Evolutionary conservation across 2,888 invertebrate species (phyloP).

Genomic region (Morinoia aosen): DNA sequence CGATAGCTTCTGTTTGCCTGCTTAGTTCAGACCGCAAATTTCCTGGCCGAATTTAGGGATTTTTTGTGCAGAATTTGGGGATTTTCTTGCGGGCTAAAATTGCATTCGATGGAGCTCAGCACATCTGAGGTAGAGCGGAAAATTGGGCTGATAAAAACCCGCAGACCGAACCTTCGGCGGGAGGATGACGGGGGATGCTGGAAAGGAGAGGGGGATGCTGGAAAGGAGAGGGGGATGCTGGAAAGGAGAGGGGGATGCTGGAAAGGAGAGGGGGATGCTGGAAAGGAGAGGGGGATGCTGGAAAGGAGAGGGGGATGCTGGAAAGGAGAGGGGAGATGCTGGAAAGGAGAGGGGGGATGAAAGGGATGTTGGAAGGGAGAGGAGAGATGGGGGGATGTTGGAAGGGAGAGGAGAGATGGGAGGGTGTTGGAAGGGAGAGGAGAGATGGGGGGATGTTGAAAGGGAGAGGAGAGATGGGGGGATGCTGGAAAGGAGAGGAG

Average conservation of each 20-base stretch:
- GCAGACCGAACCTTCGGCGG: not conserved
- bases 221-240: not conserved
- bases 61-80: conserved; percentile 1
- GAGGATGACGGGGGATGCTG: not conserved
- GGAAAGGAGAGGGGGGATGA: too few species aligned
- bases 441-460: too few species aligned
- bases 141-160: conserved; percentile 47
- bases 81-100: conserved; percentile 32
- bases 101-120: conserved; percentile 46
- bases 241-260: not conserved
- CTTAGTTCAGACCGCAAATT: not conserved
- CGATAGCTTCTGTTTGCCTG: not conserved
- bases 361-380: too few species aligned
- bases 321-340: not conserved
- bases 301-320: not conserved
- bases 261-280: not conserved
- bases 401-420: too few species aligned
- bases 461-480: too few species aligned
- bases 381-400: too few species aligned
- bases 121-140: conserved; percentile 48
- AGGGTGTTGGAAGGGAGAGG: too few species aligned
- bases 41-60: not conserved
- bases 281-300: not conserved
- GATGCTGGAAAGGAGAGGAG: too few species aligned
- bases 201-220: not conserved